Percentiles rank a stretch among this genome's conserved stretches.
These are phyloP conservation scores for Phrynosoma platyrhinos DNA, from an alignment of 2,113 vertebrate species.

Conservation along the genomic window DNA sequence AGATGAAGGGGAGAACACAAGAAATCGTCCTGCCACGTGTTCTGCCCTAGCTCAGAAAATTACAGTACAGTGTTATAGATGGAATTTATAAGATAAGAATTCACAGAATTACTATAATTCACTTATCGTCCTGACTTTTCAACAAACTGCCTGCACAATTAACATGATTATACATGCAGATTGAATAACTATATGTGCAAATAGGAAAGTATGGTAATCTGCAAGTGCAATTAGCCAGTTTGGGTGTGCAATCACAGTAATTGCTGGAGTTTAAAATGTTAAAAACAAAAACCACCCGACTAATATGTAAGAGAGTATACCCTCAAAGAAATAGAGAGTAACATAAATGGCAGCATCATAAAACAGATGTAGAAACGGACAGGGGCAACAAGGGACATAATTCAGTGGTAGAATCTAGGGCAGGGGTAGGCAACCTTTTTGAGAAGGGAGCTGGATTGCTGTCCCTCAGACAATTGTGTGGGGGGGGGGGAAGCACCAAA, in stretches of 20 bases:
- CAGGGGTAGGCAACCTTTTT: no score
- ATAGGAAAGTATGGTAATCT: conserved; percentile 73
- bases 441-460: no score
- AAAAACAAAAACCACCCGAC: not conserved
- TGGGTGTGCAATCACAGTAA: conserved; percentile 74
- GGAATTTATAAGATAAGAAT: conserved; percentile 46
- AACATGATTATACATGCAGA: conserved; percentile 57
- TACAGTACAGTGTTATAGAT: not conserved
- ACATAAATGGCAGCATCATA: conserved; percentile 3
- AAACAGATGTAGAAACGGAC: not conserved
- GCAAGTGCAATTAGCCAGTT: conserved; percentile 74
- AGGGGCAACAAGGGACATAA: not conserved
- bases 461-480: no score
- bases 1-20: not conserved
- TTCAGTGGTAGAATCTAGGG: not conserved
- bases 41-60: conserved; percentile 36
- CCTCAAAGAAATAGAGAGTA: conserved; percentile 57
- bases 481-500: no score
- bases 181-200: conserved; percentile 67
- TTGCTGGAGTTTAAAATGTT: conserved; percentile 69
- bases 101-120: conserved; percentile 63
- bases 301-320: conserved; percentile 65
- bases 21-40: not conserved
- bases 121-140: conserved; percentile 32
- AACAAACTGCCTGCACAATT: conserved; percentile 49